Percentiles rank a stretch among this genome's conserved stretches.
phyloP scores from a whole-genome alignment of 2,888 invertebrate species.

The Heteromyza rotundicornis region DNA sequence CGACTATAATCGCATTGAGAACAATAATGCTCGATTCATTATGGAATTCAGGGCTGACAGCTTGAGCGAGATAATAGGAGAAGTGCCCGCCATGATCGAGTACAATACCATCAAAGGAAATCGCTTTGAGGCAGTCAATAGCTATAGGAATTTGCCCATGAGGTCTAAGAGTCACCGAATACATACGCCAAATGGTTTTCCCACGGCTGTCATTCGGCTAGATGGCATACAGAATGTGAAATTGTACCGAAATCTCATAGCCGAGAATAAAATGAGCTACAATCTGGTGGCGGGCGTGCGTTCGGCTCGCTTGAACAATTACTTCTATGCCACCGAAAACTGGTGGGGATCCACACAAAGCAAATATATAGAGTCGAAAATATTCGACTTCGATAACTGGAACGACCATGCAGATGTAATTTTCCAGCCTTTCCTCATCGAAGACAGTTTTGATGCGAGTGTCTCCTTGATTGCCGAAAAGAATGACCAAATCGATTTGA shows the following conservation, averaged over 20 bases:
- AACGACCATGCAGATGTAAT: constrained; percentile 95
- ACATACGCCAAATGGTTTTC: constrained; percentile 47
- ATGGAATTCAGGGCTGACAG: constrained; percentile 88
- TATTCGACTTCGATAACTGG: constrained; percentile 99
- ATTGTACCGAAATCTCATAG: constrained; percentile 87
- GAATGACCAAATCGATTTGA: constrained; percentile 67
- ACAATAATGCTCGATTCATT: constrained; percentile 82
- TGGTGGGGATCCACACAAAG: constrained; percentile 93
- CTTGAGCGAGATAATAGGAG: constrained; percentile 90
- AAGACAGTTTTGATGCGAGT: constrained; percentile 78
- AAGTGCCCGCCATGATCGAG: constrained; percentile 79
- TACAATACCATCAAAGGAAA: constrained; percentile 81
- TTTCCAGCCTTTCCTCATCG: constrained; percentile 85
- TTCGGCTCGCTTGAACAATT: constrained; percentile 86
- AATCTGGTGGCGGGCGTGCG: constrained; percentile 90
- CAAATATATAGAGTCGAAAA: constrained; percentile 76
- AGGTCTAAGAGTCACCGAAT: constrained; percentile 35
- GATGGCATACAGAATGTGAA: constrained; percentile 94
- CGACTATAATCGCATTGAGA: constrained; percentile 77
- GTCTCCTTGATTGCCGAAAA: constrained; percentile 68
- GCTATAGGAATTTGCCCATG: constrained; percentile 37
- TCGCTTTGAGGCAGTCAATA: constrained; percentile 61
- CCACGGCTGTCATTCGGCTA: constrained; percentile 88
- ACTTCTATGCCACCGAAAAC: constrained; percentile 87
- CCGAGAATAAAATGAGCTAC: constrained; percentile 82